A percentile compares a stretch with the other conserved stretches of the same genome.
Conservation (phyloP, 92 coral and sea anemone genomes). For the Isaurus tuberculatus region DNA sequence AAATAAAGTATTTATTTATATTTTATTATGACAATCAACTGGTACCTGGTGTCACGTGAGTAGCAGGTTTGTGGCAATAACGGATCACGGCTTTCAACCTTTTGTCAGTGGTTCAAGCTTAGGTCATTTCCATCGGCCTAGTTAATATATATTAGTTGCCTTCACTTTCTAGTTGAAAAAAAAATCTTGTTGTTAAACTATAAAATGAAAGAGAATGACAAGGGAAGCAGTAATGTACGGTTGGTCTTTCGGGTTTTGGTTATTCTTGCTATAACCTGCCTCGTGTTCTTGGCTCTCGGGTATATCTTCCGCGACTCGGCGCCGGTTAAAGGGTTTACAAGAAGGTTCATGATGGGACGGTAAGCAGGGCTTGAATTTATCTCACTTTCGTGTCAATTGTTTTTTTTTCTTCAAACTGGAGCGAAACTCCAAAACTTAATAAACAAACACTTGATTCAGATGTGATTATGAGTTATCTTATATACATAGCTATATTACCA, state of each 20-base stretch:
- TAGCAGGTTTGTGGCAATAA: background rate
- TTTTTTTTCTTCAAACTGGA: background rate
- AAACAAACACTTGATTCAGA: too few species aligned
- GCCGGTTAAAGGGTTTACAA: conserved; percentile 62
- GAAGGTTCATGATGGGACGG: conserved; percentile 94
- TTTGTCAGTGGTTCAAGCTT: conserved; percentile 16
- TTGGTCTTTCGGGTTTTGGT: conserved; percentile 2
- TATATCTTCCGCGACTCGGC: conserved; percentile 67
- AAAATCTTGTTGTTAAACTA: background rate
- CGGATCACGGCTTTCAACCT: background rate
- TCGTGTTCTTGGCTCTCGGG: conserved; percentile 53
- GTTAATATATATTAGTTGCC: background rate
- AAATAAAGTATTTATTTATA: too few species aligned
- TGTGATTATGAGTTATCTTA: too few species aligned
- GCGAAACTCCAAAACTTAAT: background rate
- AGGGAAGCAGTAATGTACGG: background rate
- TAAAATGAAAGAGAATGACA: conserved; percentile 29
- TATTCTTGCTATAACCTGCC: conserved; percentile 50
- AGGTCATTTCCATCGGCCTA: background rate
- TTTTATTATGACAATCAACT: too few species aligned
- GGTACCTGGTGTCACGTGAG: conserved; percentile 21
- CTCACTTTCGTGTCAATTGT: background rate
- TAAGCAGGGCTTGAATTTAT: conserved; percentile 4
- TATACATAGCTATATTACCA: too few species aligned
- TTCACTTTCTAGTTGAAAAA: background rate